Conservation (phyloP, 2,113 vertebrate genomes). For the Balaeniceps rex region DNA sequence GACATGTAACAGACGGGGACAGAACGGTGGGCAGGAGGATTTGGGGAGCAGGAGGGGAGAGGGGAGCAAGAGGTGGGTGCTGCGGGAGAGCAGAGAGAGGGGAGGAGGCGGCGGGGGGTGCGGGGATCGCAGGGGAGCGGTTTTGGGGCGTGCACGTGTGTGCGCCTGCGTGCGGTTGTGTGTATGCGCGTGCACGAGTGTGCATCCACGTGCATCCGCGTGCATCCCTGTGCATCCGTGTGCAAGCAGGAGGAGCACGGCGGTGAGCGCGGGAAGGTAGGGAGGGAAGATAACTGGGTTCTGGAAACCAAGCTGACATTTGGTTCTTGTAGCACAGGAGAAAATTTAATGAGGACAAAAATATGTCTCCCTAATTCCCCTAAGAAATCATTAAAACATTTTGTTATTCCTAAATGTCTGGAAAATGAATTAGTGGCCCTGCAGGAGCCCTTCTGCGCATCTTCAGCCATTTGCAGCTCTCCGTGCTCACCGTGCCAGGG, state of each 20-base stretch:
- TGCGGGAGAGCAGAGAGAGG: not conserved
- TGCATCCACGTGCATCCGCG: not conserved
- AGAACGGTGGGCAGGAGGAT: not conserved
- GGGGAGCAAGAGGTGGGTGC: not conserved
- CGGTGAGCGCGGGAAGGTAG: not conserved
- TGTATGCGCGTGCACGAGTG: not conserved
- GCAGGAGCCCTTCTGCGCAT: slow-evolving; percentile 52
- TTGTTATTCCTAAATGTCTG: slow-evolving; percentile 80
- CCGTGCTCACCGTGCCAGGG: not conserved
- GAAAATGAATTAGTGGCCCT: slow-evolving; percentile 75
- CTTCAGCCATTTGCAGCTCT: slow-evolving; percentile 37
- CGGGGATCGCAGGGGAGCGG: not conserved
- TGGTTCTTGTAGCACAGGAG: slow-evolving; percentile 63
- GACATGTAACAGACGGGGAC: not conserved
- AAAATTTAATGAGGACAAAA: slow-evolving; percentile 79
- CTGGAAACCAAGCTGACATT: slow-evolving; percentile 66
- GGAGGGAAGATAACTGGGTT: not conserved
- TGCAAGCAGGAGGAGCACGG: not conserved
- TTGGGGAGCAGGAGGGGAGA: not conserved
- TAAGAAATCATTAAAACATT: slow-evolving; percentile 80
- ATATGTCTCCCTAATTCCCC: slow-evolving; percentile 74
- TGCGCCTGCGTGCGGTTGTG: not conserved
- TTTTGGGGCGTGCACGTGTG: not conserved
- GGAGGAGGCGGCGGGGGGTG: not conserved
- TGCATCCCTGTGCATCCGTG: not conserved